Evolutionary conservation across 1,140 invertebrate genomes (phyloP).

Genomic region (Globodera rostochiensis): DNA sequence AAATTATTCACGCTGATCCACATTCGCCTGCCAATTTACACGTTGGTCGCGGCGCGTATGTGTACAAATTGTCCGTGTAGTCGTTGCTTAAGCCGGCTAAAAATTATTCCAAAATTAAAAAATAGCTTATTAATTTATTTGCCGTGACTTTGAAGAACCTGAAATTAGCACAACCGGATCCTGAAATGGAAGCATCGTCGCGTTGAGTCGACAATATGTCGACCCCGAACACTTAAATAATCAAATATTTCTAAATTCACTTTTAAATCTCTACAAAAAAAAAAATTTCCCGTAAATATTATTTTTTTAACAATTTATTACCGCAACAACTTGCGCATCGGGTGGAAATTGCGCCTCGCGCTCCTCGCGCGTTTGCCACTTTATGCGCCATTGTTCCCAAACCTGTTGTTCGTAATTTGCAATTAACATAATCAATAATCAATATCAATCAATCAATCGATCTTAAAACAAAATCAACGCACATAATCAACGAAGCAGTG

Average conservation of each 20-base stretch:
- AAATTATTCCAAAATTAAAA: too few relatives aligned
- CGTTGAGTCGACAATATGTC: neutral
- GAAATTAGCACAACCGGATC: neutral
- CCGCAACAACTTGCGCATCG: slow-evolving; percentile 21
- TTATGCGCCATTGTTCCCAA: slow-evolving; percentile 41
- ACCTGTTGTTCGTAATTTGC: slow-evolving; percentile 17
- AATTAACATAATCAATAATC: too few relatives aligned
- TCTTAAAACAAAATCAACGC: slow-evolving; percentile 33
- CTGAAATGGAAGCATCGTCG: neutral
- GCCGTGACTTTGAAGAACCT: neutral
- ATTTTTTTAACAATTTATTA: neutral
- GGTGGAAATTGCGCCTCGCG: slow-evolving; percentile 49
- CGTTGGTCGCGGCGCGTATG: slow-evolving; percentile 55
- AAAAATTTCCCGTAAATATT: too few relatives aligned
- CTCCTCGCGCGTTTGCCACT: slow-evolving; percentile 33
- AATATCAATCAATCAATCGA: too few relatives aligned
- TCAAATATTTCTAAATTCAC: neutral
- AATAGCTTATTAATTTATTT: too few relatives aligned
- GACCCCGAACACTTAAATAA: neutral
- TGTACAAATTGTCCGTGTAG: slow-evolving; percentile 63
- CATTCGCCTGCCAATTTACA: slow-evolving; percentile 70
- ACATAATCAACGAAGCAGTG: slow-evolving; percentile 66
- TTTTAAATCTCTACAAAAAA: too few relatives aligned
- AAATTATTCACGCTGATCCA: slow-evolving; percentile 4
- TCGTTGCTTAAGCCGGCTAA: slow-evolving; percentile 57